Conservation (phyloP, 1,140 invertebrate species). For the Philopotamus ludificatus region DNA sequence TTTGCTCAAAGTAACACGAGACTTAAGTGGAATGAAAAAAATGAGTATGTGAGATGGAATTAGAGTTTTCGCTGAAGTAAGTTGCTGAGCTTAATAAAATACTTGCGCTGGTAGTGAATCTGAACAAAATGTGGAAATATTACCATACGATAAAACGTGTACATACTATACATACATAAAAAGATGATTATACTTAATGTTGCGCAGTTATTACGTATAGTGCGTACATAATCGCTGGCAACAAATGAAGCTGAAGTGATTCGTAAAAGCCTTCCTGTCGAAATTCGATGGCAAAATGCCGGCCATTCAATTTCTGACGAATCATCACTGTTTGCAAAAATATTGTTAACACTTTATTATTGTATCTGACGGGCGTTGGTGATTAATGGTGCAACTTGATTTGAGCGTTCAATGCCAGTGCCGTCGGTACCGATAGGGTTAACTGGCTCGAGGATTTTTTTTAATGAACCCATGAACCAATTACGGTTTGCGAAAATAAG, state of each 20-base stretch:
- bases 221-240: background rate
- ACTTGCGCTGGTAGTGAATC: too few species aligned
- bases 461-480: constrained; percentile 1
- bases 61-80: too few species aligned
- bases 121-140: too few species aligned
- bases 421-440: background rate
- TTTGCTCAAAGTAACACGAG: too few species aligned
- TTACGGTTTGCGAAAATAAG: background rate
- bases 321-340: constrained; percentile 3
- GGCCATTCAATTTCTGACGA: constrained; percentile 12
- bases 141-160: too few species aligned
- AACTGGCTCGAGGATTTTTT: background rate
- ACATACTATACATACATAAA: too few species aligned
- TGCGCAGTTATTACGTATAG: too few species aligned
- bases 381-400: constrained; percentile 13
- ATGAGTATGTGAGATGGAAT: too few species aligned
- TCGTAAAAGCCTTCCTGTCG: too few species aligned
- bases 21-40: too few species aligned
- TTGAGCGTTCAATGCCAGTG: constrained; percentile 3
- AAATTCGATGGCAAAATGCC: background rate
- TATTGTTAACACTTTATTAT: constrained; percentile 20
- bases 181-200: too few species aligned
- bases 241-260: background rate
- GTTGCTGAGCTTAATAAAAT: too few species aligned
- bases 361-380: constrained; percentile 10